A percentile compares a stretch with the other conserved stretches of the same genome.
phyloP scores from a whole-genome alignment of 2,113 vertebrate species.

The rat (Rattus norvegicus) region GRCr8 NC_086020.1:153342501-153343000 shows the following conservation, averaged over 20 bases:
- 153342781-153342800: constrained; percentile 6
- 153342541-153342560: neutral
- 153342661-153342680: neutral
- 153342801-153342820: constrained; percentile 58
- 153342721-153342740: neutral
- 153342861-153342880: constrained; percentile 21
- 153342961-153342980: constrained; percentile 68
- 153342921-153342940: neutral
- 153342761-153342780: constrained; percentile 30
- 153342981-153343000: constrained; percentile 68
- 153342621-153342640: neutral
- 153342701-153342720: neutral
- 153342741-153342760: constrained; percentile 51
- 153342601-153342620: neutral
- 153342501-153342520: neutral
- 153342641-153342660: neutral
- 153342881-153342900: neutral
- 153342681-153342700: neutral
- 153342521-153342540: neutral
- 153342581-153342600: neutral
- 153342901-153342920: neutral
- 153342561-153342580: neutral
- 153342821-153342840: constrained; percentile 4
- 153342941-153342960: constrained; percentile 43
- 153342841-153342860: constrained; percentile 7